Conservation (phyloP, 2,888 invertebrate genomes). For the Drosophila quinaria region DNA sequence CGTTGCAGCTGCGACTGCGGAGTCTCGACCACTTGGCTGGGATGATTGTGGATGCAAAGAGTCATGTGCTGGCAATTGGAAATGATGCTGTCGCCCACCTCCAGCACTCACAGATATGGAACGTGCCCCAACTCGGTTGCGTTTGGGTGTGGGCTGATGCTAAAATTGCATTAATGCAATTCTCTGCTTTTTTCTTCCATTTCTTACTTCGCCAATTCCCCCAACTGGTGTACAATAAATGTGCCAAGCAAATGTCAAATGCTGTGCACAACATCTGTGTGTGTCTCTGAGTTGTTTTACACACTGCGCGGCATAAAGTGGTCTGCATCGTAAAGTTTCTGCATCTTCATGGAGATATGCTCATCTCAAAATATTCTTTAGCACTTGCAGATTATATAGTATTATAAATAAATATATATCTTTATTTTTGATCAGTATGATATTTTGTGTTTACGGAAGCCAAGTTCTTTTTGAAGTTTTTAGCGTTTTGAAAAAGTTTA, state of each 20-base stretch:
- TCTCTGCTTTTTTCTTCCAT: constrained; percentile 11
- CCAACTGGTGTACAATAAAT: constrained; percentile 48
- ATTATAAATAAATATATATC: background rate
- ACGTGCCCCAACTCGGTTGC: constrained; percentile 56
- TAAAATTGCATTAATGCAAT: constrained; percentile 76
- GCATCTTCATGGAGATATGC: background rate
- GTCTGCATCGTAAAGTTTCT: background rate
- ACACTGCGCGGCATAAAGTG: constrained; percentile 10
- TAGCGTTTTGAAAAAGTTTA: background rate
- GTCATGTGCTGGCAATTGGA: constrained; percentile 70
- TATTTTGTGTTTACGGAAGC: background rate
- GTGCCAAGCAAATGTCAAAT: constrained; percentile 68
- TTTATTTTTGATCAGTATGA: background rate
- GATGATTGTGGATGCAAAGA: constrained; percentile 31
- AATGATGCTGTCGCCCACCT: constrained; percentile 43
- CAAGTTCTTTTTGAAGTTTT: background rate
- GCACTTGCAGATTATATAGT: background rate
- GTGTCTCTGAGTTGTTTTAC: constrained; percentile 34
- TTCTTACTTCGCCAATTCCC: constrained; percentile 23
- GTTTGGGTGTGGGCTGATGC: constrained; percentile 53
- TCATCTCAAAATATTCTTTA: background rate
- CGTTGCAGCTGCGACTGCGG: constrained; percentile 16
- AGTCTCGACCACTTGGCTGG: constrained; percentile 17
- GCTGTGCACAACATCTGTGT: constrained; percentile 36
- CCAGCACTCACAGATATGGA: constrained; percentile 30